These are phyloP conservation scores for Limosa lapponica DNA, from an alignment of 2,797 vertebrate species.

Conservation along the genomic window DNA sequence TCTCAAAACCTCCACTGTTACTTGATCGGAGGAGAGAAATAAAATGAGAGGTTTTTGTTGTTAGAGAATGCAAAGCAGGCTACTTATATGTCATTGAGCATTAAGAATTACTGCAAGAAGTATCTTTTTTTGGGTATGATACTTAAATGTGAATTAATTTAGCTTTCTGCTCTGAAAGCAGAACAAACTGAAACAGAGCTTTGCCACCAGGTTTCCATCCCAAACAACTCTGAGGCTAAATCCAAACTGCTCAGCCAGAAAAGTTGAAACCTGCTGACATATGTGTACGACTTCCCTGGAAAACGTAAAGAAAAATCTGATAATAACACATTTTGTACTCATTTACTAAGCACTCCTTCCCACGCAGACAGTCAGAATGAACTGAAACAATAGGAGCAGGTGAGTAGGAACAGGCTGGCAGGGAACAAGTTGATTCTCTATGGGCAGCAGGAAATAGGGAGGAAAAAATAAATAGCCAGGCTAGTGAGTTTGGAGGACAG, in stretches of 20 bases:
- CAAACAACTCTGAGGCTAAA: neutral
- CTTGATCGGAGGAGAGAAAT: neutral
- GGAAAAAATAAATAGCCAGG: neutral
- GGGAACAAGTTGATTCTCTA: neutral
- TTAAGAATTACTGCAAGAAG: neutral
- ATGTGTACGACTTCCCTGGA: neutral
- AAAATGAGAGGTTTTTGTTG: neutral
- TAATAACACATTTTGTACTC: conserved; percentile 24
- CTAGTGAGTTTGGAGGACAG: neutral
- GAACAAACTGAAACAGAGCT: neutral
- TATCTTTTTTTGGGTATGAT: neutral
- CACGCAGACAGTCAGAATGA: neutral
- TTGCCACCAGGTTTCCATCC: neutral
- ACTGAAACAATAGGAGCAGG: conserved; percentile 40
- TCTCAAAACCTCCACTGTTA: neutral
- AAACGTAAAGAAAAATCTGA: neutral
- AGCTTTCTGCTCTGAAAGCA: neutral
- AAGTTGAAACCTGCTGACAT: neutral
- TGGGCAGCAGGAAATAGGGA: neutral
- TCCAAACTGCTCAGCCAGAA: neutral
- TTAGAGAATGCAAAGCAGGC: neutral
- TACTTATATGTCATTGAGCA: neutral
- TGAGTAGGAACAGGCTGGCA: neutral
- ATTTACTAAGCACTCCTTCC: conserved; percentile 27
- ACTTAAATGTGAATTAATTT: neutral